Percentiles rank a stretch among this genome's conserved stretches.
Conservation (phyloP, 2,113 vertebrate genomes). For the Jaculus jaculus region DNA sequence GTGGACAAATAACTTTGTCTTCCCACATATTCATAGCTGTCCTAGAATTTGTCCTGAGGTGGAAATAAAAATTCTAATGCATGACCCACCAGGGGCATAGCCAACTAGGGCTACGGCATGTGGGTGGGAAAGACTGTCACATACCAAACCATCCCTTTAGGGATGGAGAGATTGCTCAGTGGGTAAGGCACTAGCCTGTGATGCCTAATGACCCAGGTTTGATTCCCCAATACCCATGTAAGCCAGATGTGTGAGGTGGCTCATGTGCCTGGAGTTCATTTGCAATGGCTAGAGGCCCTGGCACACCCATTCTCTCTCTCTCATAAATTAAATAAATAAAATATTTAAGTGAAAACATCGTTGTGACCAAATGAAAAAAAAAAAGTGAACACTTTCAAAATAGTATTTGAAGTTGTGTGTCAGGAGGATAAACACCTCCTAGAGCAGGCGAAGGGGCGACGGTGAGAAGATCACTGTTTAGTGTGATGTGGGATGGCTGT, state of each 20-base stretch:
- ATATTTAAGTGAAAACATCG: background rate
- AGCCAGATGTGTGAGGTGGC: too few relatives aligned
- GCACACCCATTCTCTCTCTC: too few relatives aligned
- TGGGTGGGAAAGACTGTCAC: background rate
- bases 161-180: too few relatives aligned
- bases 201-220: too few relatives aligned
- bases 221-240: too few relatives aligned
- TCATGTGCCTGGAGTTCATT: too few relatives aligned
- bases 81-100: background rate
- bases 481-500: background rate
- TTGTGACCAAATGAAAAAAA: background rate
- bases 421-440: background rate
- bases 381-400: background rate
- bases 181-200: too few relatives aligned
- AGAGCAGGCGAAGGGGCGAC: background rate
- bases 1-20: background rate
- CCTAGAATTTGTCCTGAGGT: background rate
- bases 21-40: background rate
- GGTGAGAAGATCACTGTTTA: background rate
- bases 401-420: background rate
- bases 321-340: too few relatives aligned
- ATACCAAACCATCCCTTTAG: too few relatives aligned
- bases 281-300: too few relatives aligned
- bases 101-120: background rate
- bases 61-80: background rate